A percentile compares a stretch with the other conserved stretches of the same genome.
These are phyloP conservation scores for Anas platyrhynchos DNA, from an alignment of 2,113 vertebrate species.

Conservation along the genomic window DNA sequence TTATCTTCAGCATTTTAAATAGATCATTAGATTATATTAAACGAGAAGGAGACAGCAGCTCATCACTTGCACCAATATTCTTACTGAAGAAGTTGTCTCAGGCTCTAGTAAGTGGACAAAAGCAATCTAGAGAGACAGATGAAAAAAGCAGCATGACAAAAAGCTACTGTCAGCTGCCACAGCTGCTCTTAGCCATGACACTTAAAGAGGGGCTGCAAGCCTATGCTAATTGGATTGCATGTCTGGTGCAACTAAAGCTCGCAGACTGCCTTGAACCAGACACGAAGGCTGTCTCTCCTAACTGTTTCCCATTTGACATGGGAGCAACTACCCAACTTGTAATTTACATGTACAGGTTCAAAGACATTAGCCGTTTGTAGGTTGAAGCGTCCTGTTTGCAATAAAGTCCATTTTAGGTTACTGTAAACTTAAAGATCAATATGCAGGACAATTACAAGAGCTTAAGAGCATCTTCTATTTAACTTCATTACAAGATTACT, in stretches of 20 bases:
- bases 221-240: not conserved
- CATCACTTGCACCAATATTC: not conserved
- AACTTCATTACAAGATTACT: not conserved
- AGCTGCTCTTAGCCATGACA: not conserved
- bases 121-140: not conserved
- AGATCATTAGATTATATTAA: not conserved
- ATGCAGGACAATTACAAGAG: not conserved
- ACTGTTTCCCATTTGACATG: not conserved
- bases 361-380: not conserved
- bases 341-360: not conserved
- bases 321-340: not conserved
- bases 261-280: not conserved
- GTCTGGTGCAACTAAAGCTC: not conserved
- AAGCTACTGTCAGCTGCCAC: conserved; percentile 26
- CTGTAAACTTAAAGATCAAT: not conserved
- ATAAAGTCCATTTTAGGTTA: not conserved
- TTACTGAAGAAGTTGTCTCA: not conserved
- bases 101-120: not conserved
- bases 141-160: not conserved
- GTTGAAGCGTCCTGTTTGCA: not conserved
- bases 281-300: fast-evolving
- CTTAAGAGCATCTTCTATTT: not conserved
- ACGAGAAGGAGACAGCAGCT: not conserved
- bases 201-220: not conserved
- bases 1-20: not conserved